A percentile compares a stretch with the other conserved stretches of the same genome.
These are phyloP conservation scores for Centropus unirufus DNA, from an alignment of 2,113 vertebrate species.

Conservation along the genomic window DNA sequence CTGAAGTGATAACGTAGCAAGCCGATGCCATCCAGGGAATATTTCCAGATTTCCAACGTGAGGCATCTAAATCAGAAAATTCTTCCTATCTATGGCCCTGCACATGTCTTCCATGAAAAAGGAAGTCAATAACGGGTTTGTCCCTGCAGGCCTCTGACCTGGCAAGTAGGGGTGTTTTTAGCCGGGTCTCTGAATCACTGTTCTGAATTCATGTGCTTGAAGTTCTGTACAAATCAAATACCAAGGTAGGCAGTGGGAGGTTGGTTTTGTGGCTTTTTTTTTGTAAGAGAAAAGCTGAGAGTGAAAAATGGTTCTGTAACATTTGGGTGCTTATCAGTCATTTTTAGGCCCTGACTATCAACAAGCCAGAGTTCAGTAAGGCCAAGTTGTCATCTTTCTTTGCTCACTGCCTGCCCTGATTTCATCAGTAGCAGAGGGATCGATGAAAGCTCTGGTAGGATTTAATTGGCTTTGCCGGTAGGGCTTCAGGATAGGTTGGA, in stretches of 20 bases:
- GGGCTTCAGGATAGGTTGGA: neutral
- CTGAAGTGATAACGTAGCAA: neutral
- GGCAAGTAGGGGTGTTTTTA: neutral
- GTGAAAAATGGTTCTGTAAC: neutral
- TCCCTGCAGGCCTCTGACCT: neutral
- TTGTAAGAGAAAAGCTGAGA: neutral
- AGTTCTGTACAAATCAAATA: neutral
- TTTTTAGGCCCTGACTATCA: neutral
- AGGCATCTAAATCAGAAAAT: neutral
- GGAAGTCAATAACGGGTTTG: neutral
- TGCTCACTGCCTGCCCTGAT: neutral
- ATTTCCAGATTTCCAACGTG: neutral
- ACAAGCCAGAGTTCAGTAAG: neutral
- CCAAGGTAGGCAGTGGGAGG: neutral
- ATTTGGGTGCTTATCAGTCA: neutral
- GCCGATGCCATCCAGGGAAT: neutral
- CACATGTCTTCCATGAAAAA: neutral
- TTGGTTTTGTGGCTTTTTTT: neutral
- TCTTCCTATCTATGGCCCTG: rapidly evolving
- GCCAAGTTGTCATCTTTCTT: neutral
- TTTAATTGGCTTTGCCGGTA: neutral
- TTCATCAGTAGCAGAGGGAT: neutral
- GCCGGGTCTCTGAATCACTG: neutral
- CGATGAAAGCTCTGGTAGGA: neutral
- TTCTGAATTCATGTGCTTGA: neutral